Base-by-base conservation (phyloP, 2,113 vertebrate species). In the Zonotrichia leucophrys region DNA sequence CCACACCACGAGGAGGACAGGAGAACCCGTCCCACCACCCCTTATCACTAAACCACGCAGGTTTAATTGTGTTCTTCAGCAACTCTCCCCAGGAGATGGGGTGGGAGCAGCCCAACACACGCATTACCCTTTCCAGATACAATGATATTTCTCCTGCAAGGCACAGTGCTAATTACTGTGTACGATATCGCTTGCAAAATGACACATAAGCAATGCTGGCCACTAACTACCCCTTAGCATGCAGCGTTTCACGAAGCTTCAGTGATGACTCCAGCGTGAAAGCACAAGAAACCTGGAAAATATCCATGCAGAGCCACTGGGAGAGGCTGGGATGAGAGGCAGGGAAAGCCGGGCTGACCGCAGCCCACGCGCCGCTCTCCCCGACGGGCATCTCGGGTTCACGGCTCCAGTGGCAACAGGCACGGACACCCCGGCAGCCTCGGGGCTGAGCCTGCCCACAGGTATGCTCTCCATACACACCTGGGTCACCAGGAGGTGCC, bases 141-240 rank as follows among this genome's bases (percentile, higher is more conserved):
- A 60, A 35, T 0, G 28, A 60, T 24, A 44, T 47, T 50, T 50
- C 68, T 91, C 68, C 86, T 91, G 81, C 16, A 1, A 64, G 67
- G 84, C 87, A 27, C 6, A 12, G 39, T 6, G 22, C 49, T 92
- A 95, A 95, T 96, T 95, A 91, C 17, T 6, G 87, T 6, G n/a
- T 28, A 42, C 2, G 9, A 72, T 41, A 95, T 35, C 0, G 2
- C 83, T 87, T 87, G 78, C 81, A 91, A 82, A 91, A 92, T 0
- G 46, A 81, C 75, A 50, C 27, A 42, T 2, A 82, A 76, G 83
- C 77, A 89, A 87, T 0, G 21, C 91, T 25, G 37, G 37, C 89
- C 94, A 89, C 87, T 92, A 90, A 87, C 58, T 25, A 73, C 35
- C 62, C 80, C 87, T 60, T 46, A 58, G 78, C 74, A 39, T 5